Conservation (phyloP, 1,140 invertebrate species). For the Lepidurus arcticus region DNA sequence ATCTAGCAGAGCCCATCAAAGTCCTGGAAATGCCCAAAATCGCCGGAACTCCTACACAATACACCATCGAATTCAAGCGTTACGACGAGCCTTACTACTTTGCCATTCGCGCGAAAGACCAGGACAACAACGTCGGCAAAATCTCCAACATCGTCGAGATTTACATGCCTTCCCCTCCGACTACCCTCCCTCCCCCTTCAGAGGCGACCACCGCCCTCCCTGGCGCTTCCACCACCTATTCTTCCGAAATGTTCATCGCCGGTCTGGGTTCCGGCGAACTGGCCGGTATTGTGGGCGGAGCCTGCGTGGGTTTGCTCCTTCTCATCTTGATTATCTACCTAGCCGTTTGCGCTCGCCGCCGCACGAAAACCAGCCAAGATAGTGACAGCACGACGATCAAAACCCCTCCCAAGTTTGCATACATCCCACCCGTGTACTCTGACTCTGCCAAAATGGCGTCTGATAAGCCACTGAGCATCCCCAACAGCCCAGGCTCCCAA, state of each 20-base stretch:
- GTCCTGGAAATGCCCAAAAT: conserved; percentile 43
- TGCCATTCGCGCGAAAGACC: conserved; percentile 50
- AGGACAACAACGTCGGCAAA: conserved; percentile 45
- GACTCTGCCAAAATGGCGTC: neutral
- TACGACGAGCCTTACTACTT: conserved; percentile 50
- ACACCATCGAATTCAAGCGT: conserved; percentile 47
- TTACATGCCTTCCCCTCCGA: conserved; percentile 44
- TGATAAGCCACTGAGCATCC: conserved; percentile 23
- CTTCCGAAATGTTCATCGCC: conserved; percentile 30
- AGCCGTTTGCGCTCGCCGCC: conserved; percentile 24
- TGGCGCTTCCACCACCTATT: conserved; percentile 18
- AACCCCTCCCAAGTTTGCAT: conserved; percentile 25
- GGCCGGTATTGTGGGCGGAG: conserved; percentile 33
- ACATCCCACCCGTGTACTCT: conserved; percentile 25
- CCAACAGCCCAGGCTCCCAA: conserved; percentile 14
- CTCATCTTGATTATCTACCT: conserved; percentile 32
- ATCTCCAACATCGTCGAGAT: conserved; percentile 54
- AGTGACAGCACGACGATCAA: neutral
- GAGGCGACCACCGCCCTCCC: conserved; percentile 30
- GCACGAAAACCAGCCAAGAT: conserved; percentile 22
- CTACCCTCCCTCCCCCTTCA: conserved; percentile 34
- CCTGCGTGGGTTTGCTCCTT: conserved; percentile 31
- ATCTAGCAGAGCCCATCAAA: conserved; percentile 43
- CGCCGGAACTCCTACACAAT: conserved; percentile 46
- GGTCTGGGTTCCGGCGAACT: conserved; percentile 30